Base-by-base conservation (phyloP, 2,888 invertebrate genomes). In the Tipula unca region DNA sequence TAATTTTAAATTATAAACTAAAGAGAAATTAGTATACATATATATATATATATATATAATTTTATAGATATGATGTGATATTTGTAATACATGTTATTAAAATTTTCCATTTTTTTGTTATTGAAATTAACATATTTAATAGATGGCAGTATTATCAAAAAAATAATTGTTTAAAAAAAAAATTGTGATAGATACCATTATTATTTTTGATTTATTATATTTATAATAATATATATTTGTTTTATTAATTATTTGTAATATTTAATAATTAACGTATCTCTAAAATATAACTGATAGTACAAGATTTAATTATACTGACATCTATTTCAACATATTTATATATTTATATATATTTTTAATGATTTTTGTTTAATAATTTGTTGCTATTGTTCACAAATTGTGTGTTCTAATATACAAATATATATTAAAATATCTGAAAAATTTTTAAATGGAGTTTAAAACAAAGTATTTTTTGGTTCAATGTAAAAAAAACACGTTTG, bases 1-100 rank as follows among this genome's bases (percentile, higher is more conserved):
- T 69, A 69, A 69, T 69, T 69, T 69, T 25, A 69, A 69, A 69
- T 69, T 69, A 69, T 69, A 69, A 69, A 69, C 69, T 69, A 69
- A 69, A 69, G 48, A 17, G 48, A 54, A 54, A 17, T 13, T 54
- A 54, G 8, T 32, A 32, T 8, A 25, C 3, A 69, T 69, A 69
- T 48, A 17, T 48, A 48, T 17, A 17, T n/a, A 48, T 48, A 14
- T 42, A 25, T 48, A 25, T 69, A 25, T 69, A 69, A 69, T 69
- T 69, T 69, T 48, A 6, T 69, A 69, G 69, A 25, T 69, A 69
- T 69, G 69, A 69, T 69, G 69, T 69, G 69, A 69, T 69, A 69
- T 69, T 69, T 69, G 69, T 69, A 69, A 69, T 69, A 69, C 69
- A 69, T 69, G 69, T 69, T 69, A 69, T 69, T 69, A 69, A 25